Evolutionary conservation across 2,888 invertebrate species (phyloP), one percentile per base, ranked within the genome.

Genomic region (Bursaphelenchus okinawaensis): DNA sequence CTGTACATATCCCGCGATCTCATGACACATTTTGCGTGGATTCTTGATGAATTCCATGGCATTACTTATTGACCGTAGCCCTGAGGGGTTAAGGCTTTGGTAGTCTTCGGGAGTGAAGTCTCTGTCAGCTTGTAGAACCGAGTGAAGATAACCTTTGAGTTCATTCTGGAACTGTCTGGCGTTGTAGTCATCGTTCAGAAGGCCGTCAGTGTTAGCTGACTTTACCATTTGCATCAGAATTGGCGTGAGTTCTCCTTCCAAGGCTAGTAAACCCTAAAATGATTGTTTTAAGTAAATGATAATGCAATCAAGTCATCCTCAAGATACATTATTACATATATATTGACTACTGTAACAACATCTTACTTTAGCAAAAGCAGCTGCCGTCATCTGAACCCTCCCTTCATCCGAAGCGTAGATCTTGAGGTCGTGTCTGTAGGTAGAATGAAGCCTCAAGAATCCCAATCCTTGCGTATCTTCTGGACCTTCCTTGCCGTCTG

Each of bases 361-460:
- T n/a, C n/a, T 27, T 67, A 86, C 86, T 82, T 96, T 98, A 2
- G 98, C 94, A 85, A 99, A 99, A 1, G 98, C 98, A 0, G 98
- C 98, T 0, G 98, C 98, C 0, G 98, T 99, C 95, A 98, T 98
- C 85, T 99, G 98, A 1, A 99, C 98, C 64, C 98, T 87, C 2
- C 98, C 98, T 84, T 99, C 98, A 84, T 99, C 98, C 0, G 95
- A 95, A 0, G 98, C 96, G 85, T 99, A 99, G 77, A 99, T 99
- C 87, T 98, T 98, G 67, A 98, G 87, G 84, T 99, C 98, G 84
- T 98, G 96, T 0, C 98, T 89, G 85, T 93, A 99, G 0, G 98
- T 99, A 8, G 95, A 95, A 85, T 99, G 98, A 0, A 99, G 87
- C 70, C 93, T 87, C 24, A 99, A 87, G 7, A 99, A 87, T 0